These are phyloP conservation scores for Sciaenops ocellatus DNA, from an alignment of 2,797 vertebrate genomes.

Conservation along the genomic window DNA sequence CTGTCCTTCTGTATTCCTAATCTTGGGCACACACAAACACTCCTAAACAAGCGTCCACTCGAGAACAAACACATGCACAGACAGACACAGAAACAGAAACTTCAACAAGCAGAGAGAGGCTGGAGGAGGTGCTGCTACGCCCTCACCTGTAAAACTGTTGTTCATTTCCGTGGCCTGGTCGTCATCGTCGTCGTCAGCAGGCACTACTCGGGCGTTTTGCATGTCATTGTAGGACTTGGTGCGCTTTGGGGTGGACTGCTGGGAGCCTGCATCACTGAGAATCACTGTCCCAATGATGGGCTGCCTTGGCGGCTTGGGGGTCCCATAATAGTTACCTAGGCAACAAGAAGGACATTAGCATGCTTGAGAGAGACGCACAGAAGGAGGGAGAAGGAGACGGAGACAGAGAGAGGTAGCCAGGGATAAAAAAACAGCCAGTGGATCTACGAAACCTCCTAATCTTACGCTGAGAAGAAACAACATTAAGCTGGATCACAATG, in stretches of 20 bases:
- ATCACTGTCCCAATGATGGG: constrained; percentile 97
- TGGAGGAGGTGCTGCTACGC: constrained; percentile 18
- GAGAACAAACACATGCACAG: constrained; percentile 26
- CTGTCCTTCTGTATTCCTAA: constrained; percentile 38
- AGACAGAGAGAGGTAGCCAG: constrained; percentile 43
- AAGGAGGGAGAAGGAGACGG: constrained; percentile 56
- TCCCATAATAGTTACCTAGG: constrained; percentile 99
- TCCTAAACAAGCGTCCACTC: constrained; percentile 13
- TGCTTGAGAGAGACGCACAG: constrained; percentile 84
- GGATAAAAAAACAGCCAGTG: constrained; percentile 61
- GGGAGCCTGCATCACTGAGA: constrained; percentile 94
- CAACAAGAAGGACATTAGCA: constrained; percentile 92
- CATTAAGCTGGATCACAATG: constrained; percentile 53
- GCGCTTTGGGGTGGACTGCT: constrained; percentile 94
- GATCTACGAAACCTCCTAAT: constrained; percentile 61
- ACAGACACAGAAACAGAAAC: constrained; percentile 34
- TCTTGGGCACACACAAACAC: constrained; percentile 19
- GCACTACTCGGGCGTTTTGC: constrained; percentile 98
- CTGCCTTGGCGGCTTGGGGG: constrained; percentile 97
- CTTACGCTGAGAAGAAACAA: constrained; percentile 47
- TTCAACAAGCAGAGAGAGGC: constrained; percentile 11
- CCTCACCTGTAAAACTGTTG: constrained; percentile 98
- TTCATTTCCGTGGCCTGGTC: constrained; percentile 98
- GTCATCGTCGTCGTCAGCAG: constrained; percentile 90
- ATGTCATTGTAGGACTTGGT: constrained; percentile 99